Conservation (phyloP, 1,140 invertebrate species). For the Neodiprion virginianus region DNA sequence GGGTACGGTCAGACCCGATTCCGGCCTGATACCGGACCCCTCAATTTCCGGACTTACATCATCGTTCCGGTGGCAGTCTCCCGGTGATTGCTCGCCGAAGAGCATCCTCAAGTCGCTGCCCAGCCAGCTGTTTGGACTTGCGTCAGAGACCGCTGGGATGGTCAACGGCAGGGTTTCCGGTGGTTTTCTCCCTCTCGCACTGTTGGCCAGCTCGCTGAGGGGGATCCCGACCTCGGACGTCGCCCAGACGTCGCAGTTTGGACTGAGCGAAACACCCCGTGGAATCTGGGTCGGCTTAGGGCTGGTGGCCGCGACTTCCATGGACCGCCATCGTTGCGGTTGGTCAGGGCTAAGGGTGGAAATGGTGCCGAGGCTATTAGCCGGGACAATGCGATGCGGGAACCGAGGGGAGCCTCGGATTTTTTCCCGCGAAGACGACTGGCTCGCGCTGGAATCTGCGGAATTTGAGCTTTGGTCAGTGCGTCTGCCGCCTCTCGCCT, state of each 20-base stretch:
- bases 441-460: constrained; percentile 40
- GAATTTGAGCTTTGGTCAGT: constrained; percentile 16
- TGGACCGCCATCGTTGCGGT: constrained; percentile 64
- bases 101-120: constrained; percentile 40
- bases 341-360: constrained; percentile 29
- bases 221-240: constrained; percentile 56
- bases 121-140: constrained; percentile 36
- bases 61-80: neutral
- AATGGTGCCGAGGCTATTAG: constrained; percentile 67
- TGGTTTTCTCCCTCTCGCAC: constrained; percentile 31
- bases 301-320: constrained; percentile 64
- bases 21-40: neutral
- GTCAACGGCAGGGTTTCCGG: constrained; percentile 35
- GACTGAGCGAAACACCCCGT: constrained; percentile 43
- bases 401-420: constrained; percentile 71
- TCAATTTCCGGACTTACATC: neutral
- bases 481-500: neutral
- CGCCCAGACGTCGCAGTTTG: constrained; percentile 57
- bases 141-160: constrained; percentile 39
- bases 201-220: constrained; percentile 50
- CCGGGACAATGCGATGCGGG: constrained; percentile 74
- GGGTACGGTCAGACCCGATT: neutral
- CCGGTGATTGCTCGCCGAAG: constrained; percentile 33
- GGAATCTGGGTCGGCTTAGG: constrained; percentile 36
- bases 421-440: constrained; percentile 52